Conservation (phyloP, 1,140 invertebrate species). For the Archivesica marissinica region DNA sequence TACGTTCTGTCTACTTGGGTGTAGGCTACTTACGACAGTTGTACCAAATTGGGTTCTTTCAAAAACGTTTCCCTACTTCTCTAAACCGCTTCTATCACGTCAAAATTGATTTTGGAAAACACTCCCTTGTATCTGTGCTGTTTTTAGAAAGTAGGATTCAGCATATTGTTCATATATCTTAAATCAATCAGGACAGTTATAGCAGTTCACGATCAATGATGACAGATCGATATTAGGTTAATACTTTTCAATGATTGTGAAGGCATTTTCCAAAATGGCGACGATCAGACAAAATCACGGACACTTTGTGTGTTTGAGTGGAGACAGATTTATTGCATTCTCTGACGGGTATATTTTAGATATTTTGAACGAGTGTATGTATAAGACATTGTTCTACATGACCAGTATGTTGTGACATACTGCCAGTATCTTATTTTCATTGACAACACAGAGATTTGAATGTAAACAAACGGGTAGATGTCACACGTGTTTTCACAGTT, state of each 20-base stretch:
- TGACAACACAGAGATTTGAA: conserved; percentile 25
- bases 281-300: conserved; percentile 16
- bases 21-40: neutral
- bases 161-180: neutral
- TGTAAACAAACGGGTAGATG: conserved; percentile 49
- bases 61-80: neutral
- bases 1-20: neutral
- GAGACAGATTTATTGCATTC: conserved; percentile 34
- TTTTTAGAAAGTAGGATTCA: neutral
- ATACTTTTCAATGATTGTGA: neutral
- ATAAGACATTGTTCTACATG: neutral
- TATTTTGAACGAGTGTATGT: neutral
- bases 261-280: conserved; percentile 56
- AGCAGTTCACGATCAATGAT: too few species aligned
- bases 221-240: too few species aligned
- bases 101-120: neutral
- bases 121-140: too few species aligned
- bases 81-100: neutral
- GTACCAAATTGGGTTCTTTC: neutral
- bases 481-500: conserved; percentile 58
- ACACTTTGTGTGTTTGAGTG: conserved; percentile 36
- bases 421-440: conserved; percentile 5
- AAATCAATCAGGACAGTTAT: neutral
- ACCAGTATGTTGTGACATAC: neutral
- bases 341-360: conserved; percentile 19